These are phyloP conservation scores for Neotragus moschatus DNA, from an alignment of 2,113 vertebrate genomes.

Conservation along the genomic window DNA sequence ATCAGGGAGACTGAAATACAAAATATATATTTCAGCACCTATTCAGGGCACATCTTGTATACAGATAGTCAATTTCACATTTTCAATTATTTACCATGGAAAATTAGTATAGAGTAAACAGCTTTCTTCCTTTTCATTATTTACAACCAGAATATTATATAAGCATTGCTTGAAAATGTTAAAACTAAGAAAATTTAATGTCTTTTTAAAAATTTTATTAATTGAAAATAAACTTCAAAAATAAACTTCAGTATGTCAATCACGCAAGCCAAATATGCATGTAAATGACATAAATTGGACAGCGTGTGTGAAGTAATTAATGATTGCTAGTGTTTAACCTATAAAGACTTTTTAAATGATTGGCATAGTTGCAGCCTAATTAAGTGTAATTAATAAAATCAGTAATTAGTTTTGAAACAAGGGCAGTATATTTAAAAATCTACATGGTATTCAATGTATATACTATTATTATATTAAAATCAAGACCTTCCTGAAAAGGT, in stretches of 20 bases:
- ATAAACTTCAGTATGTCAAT: constrained; percentile 4
- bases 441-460: neutral
- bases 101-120: neutral
- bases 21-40: neutral
- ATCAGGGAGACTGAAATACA: neutral
- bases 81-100: neutral
- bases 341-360: constrained; percentile 53
- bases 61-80: neutral
- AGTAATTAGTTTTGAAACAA: constrained; percentile 55
- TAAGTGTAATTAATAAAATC: constrained; percentile 50
- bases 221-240: neutral
- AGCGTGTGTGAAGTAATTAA: constrained; percentile 50
- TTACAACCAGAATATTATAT: neutral
- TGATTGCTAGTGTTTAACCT: constrained; percentile 29
- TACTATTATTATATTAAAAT: neutral
- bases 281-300: constrained; percentile 51
- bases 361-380: constrained; percentile 20
- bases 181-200: neutral
- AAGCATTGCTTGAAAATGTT: neutral
- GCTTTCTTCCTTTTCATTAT: neutral
- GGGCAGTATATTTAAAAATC: neutral
- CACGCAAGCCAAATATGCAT: constrained; percentile 30
- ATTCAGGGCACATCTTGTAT: neutral
- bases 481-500: neutral
- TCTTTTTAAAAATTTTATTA: neutral